Evolutionary conservation across 2,888 invertebrate genomes (phyloP), one percentile per base, ranked within the genome.

Genomic region (Smittia sp.): DNA sequence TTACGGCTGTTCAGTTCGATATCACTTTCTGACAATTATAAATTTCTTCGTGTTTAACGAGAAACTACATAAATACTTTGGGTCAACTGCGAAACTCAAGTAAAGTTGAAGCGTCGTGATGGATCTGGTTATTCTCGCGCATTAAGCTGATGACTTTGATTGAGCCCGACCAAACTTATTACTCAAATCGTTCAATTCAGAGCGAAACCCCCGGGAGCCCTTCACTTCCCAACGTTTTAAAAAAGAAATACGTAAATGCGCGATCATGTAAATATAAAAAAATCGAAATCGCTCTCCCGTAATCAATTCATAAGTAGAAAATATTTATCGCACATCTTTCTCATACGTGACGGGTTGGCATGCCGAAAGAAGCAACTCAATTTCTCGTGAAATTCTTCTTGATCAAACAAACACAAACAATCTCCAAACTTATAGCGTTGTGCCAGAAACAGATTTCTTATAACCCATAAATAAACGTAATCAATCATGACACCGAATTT

Each of bases 401-500:
- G 27, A 65, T 27, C 15, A 62, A 62, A 62, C 62, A 62, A 62
- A 22, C 62, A 62, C 20, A 7, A 20, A 62, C 20, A 62, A 62
- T 62, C 15, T 62, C 15, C 9, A 13, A 13, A n/a, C 46, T 46
- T 46, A 7, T 46, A 7, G 46, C 46, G 46, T 15, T n/a, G 46
- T 46, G 46, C n/a, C 46, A 46, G 46, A 46, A 11, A 63, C n/a
- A 27, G 20, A 63, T 27, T 63, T 58, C 58, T 58, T 18, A 46
- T 46, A 58, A 58, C 65, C 11, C 24, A 13, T 9, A 15, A 22
- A 65, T 18, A 27, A 65, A 39, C 1, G 6, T 22, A 72, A 72
- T 72, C 72, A 72, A 72, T 72, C 72, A 72, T 24, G 54, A 46
- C 15, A 69, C 25, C 15, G 18, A 69, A 69, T 52, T 13, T 46